These are phyloP conservation scores for Holothuria scabra DNA, from an alignment of 53 echinoderm and acorn worm species.

Conservation along the genomic window DNA sequence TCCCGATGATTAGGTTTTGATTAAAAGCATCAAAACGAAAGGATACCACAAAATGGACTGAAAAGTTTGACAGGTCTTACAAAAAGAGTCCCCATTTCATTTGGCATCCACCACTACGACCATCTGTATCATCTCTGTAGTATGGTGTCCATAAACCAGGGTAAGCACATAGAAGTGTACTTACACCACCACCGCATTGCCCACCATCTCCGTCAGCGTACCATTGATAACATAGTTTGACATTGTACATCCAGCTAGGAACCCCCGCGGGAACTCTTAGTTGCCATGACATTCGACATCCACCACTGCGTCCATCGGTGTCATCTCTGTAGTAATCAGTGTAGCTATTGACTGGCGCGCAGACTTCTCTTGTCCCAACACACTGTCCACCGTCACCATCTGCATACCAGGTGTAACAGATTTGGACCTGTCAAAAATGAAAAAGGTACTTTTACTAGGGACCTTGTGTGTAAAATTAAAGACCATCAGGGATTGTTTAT, in stretches of 20 bases:
- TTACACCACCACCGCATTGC: slow-evolving; percentile 2
- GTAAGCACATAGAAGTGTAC: slow-evolving; percentile 4
- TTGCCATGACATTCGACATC: slow-evolving; percentile 12
- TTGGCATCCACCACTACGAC: slow-evolving; percentile 13
- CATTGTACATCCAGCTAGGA: slow-evolving; percentile 8
- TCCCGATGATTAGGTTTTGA: no score
- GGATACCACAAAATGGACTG: no score
- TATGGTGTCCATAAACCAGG: slow-evolving; percentile 5
- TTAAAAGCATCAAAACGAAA: no score
- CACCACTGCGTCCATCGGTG: slow-evolving; percentile 13
- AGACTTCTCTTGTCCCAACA: not conserved
- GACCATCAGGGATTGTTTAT: not conserved
- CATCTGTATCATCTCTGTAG: slow-evolving; percentile 12
- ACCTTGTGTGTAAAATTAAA: not conserved
- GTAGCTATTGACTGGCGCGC: slow-evolving; percentile 5
- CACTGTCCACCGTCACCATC: slow-evolving; percentile 13
- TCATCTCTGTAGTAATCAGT: slow-evolving; percentile 12
- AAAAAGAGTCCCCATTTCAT: slow-evolving; percentile 12
- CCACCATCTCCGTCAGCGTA: slow-evolving; percentile 9
- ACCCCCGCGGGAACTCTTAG: not conserved
- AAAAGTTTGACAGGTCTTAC: no score
- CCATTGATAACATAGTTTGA: slow-evolving; percentile 12
- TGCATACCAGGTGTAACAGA: slow-evolving; percentile 3
- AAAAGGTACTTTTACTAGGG: slow-evolving; percentile 12
- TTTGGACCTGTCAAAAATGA: slow-evolving; percentile 8